Conservation (phyloP, 2,113 vertebrate genomes). For the Sus scrofa region DNA sequence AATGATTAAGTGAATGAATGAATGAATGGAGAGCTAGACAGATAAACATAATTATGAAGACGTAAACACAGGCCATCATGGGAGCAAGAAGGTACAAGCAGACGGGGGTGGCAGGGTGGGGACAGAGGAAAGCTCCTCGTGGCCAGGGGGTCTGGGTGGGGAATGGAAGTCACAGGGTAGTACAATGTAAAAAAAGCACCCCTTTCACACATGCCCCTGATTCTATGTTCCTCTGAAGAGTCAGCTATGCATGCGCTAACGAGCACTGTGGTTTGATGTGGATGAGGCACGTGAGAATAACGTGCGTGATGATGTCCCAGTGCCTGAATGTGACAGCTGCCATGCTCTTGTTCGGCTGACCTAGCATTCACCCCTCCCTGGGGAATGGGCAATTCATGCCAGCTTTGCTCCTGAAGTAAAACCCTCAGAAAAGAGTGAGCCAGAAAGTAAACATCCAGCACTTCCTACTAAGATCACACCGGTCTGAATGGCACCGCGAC, state of each 20-base stretch:
- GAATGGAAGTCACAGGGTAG: neutral
- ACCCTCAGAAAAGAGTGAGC: neutral
- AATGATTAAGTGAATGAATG: slow-evolving; percentile 11
- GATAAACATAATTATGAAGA: neutral
- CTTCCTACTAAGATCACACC: neutral
- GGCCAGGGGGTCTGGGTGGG: neutral
- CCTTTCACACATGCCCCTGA: slow-evolving; percentile 36
- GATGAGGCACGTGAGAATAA: slow-evolving; percentile 71
- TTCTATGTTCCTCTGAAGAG: slow-evolving; percentile 60
- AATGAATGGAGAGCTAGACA: neutral
- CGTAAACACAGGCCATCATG: neutral
- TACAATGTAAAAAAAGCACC: neutral
- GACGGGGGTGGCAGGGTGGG: neutral
- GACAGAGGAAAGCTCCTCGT: neutral
- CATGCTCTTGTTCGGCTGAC: slow-evolving; percentile 75
- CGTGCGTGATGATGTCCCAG: slow-evolving; percentile 64
- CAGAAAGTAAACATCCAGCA: neutral
- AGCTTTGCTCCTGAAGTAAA: slow-evolving; percentile 17
- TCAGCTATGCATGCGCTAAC: slow-evolving; percentile 56
- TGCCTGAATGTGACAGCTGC: slow-evolving; percentile 61
- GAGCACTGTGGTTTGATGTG: slow-evolving; percentile 54
- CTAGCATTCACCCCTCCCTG: slow-evolving; percentile 41
- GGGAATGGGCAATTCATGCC: neutral
- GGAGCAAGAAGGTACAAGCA: neutral
- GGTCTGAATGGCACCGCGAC: neutral